These are phyloP conservation scores for Struthio camelus DNA, from an alignment of 2,113 vertebrate genomes.

Conservation along the genomic window DNA sequence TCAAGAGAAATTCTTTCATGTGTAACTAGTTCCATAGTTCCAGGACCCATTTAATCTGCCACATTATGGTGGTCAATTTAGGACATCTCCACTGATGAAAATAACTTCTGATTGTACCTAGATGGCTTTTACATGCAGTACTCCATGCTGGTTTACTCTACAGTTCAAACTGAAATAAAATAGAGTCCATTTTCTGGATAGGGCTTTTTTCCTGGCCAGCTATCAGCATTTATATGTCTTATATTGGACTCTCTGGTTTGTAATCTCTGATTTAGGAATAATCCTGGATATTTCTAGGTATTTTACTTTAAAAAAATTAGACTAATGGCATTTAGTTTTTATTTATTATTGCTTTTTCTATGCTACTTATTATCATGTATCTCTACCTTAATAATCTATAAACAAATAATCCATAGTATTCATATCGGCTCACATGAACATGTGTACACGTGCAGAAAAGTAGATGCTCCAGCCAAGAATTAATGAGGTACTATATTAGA, in stretches of 20 bases:
- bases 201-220: not conserved
- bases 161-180: constrained; percentile 39
- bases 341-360: not conserved
- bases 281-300: not conserved
- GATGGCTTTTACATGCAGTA: constrained; percentile 55
- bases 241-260: constrained; percentile 2
- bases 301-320: not conserved
- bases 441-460: not conserved
- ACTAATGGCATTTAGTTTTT: not conserved
- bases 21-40: constrained; percentile 64
- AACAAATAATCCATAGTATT: not conserved
- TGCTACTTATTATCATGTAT: not conserved
- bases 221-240: not conserved
- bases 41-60: constrained; percentile 43
- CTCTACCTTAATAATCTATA: not conserved
- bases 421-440: not conserved
- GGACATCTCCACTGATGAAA: constrained; percentile 63
- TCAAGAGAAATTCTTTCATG: constrained; percentile 45
- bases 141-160: constrained; percentile 10
- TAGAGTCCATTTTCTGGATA: constrained; percentile 25
- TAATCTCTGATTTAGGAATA: not conserved
- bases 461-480: not conserved
- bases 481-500: not conserved
- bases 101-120: constrained; percentile 63
- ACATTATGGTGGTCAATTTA: constrained; percentile 55